Evolutionary conservation across 2,797 vertebrate species (phyloP), one percentile per base, ranked within the genome.

Genomic region (Notoglanidium macrostoma): DNA sequence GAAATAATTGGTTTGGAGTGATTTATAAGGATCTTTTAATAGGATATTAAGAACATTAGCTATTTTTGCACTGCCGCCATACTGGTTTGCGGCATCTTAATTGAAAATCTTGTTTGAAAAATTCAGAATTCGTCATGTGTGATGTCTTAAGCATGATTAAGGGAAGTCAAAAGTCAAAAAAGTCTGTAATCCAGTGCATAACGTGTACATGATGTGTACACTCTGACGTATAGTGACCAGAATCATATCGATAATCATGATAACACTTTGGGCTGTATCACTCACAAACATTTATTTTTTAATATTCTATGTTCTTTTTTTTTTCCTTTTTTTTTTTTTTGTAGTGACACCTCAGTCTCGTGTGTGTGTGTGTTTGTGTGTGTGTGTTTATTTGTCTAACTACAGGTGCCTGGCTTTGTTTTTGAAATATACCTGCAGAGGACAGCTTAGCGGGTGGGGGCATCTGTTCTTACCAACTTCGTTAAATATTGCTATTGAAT

Each of bases 361-460:
- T 61, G n/a, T 68, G 67, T 19, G 54, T 40, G 54, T 35, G 79
- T 73, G 77, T 86, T 61, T 85, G n/a, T 68, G 67, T 19, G 54
- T 40, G 54, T 35, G 79, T 73, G 77, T 86, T 61, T 85, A 49
- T 85, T 83, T 68, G 73, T 87, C 46, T 83, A 77, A 51, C 87
- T 72, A 68, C 57, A 85, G 65, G 83, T 85, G 87, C 72, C 87
- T 59, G 65, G 73, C 46, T 73, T 80, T 79, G 76, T 88, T 61
- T 85, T 81, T 80, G 65, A 88, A 82, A 82, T 57, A 82, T 78
- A 88, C 84, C 87, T 88, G 87, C 68, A 51, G 78, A 85, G 87
- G 70, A 67, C 83, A 86, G 67, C 79, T 65, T 80, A 85, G 84
- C 85, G 68, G 86, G 74, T 73, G 79, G 84, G 46, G 40, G 70